Conservation (phyloP, 1,140 invertebrate species). For the Macrocentrus cingulum region DNA sequence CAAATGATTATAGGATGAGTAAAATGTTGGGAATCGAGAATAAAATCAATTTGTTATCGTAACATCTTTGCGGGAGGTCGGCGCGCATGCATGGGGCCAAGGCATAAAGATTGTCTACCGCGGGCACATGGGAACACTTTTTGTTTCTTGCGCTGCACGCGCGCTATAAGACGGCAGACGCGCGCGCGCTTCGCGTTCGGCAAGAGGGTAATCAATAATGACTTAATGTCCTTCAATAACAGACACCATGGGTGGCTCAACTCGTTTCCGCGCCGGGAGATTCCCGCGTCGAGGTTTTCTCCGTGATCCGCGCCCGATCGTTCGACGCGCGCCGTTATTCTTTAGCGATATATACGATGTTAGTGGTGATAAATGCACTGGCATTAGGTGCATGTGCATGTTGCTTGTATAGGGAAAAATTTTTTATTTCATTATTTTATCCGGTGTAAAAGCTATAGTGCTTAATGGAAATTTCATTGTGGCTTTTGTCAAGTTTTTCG, state of each 20-base stretch:
- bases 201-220: conserved; percentile 54
- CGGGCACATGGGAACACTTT: conserved; percentile 14
- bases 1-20: conserved; percentile 7
- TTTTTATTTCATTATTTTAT: no score
- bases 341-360: no score
- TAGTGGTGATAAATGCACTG: no score
- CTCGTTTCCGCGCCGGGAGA: conserved; percentile 12
- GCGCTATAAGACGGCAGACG: conserved; percentile 2
- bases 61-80: conserved; percentile 35
- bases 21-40: conserved; percentile 22
- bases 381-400: no score
- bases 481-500: no score
- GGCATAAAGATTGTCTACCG: conserved; percentile 32
- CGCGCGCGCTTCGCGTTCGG: conserved; percentile 39
- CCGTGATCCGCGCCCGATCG: no score
- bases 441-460: no score
- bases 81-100: conserved; percentile 31
- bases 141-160: conserved; percentile 17
- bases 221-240: conserved; percentile 57
- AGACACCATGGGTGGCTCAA: conserved; percentile 53
- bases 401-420: no score
- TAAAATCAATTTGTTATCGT: conserved; percentile 39
- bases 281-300: no score
- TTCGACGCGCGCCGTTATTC: no score
- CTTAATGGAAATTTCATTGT: no score